A percentile compares a stretch with the other conserved stretches of the same genome.
These are phyloP conservation scores for Proterorhinus semilunaris DNA, from an alignment of 2,113 vertebrate genomes.

Conservation along the genomic window DNA sequence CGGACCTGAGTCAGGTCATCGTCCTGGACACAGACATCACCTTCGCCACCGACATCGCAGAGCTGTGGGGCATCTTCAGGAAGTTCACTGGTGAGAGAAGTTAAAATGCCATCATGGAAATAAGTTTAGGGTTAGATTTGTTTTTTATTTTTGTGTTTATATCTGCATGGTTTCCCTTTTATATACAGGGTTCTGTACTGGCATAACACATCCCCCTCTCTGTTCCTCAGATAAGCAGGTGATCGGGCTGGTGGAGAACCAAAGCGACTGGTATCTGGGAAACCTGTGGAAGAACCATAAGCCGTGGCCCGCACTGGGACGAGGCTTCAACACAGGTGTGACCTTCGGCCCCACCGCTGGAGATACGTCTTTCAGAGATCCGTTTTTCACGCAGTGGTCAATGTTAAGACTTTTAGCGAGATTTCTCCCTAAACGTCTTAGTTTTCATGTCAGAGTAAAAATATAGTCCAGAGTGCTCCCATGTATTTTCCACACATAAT, in stretches of 20 bases:
- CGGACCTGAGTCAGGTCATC: conserved; percentile 88
- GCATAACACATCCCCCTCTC: not conserved
- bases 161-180: not conserved
- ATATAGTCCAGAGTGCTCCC: no score
- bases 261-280: conserved; percentile 95
- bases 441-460: no score
- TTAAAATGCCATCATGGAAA: not conserved
- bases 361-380: no score
- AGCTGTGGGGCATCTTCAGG: conserved; percentile 93
- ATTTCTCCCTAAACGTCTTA: no score
- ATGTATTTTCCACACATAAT: no score
- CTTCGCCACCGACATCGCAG: conserved; percentile 93
- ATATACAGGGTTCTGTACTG: not conserved
- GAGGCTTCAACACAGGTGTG: conserved; percentile 96
- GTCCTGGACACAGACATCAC: conserved; percentile 97
- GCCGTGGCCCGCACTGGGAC: conserved; percentile 92
- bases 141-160: no score
- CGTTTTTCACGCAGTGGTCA: no score
- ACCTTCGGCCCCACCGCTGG: no score
- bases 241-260: conserved; percentile 96
- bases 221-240: conserved; percentile 84
- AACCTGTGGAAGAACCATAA: conserved; percentile 96
- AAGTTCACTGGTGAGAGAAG: conserved; percentile 86
- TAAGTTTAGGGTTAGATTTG: not conserved
- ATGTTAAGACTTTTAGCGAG: no score